Conservation (phyloP, 2,888 invertebrate species). For the Campaea margaritaria region DNA sequence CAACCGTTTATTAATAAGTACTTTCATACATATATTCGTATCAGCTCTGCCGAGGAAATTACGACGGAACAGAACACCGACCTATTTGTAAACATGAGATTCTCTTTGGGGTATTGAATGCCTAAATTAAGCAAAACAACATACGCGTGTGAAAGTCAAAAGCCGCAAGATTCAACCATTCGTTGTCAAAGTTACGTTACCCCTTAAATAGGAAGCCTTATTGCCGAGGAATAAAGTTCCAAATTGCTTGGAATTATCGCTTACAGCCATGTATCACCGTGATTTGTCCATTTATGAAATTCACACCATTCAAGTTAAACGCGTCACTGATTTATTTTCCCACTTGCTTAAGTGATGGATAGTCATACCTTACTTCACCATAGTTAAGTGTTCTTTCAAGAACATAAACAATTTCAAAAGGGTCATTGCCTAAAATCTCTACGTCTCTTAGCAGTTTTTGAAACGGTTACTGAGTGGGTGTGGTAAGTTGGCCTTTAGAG, state of each 20-base stretch:
- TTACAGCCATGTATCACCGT: background rate
- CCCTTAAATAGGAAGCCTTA: background rate
- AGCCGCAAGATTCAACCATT: constrained; percentile 6
- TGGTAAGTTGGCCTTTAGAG: too few relatives aligned
- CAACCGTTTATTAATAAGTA: too few relatives aligned
- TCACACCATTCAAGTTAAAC: constrained; percentile 34
- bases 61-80: background rate
- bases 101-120: background rate
- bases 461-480: too few relatives aligned
- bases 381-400: constrained; percentile 13
- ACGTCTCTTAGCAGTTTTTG: too few relatives aligned
- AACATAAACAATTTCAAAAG: constrained; percentile 5
- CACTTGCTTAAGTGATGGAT: constrained; percentile 14
- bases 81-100: constrained; percentile 15
- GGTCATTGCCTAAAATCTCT: too few relatives aligned
- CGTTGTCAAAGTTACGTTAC: background rate
- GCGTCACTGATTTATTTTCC: constrained; percentile 25
- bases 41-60: background rate
- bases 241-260: background rate
- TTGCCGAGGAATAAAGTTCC: background rate
- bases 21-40: background rate
- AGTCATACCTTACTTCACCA: constrained; percentile 6
- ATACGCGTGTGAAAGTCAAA: constrained; percentile 6
- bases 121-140: constrained; percentile 7
- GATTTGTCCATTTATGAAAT: constrained; percentile 8